These are phyloP conservation scores for Fregetta grallaria DNA, from an alignment of 2,113 vertebrate species.

Conservation along the genomic window DNA sequence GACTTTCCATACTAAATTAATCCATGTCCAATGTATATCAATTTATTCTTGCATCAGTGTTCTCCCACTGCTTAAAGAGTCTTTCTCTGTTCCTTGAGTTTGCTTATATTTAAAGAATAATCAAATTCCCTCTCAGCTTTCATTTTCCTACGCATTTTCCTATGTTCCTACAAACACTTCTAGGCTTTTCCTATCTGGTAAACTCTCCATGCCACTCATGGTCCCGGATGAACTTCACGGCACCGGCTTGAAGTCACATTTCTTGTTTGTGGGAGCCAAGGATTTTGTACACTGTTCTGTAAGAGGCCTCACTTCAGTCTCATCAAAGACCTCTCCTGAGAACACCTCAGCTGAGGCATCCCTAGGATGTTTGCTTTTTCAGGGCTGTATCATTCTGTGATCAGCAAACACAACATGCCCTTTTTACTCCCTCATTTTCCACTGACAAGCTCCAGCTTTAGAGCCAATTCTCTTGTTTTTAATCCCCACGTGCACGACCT, in stretches of 20 bases:
- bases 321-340: background rate
- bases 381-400: background rate
- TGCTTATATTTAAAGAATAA: background rate
- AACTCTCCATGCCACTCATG: background rate
- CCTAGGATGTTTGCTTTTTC: background rate
- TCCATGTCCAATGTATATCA: background rate
- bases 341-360: background rate
- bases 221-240: background rate
- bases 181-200: background rate
- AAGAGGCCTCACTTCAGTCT: background rate
- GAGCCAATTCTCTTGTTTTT: background rate
- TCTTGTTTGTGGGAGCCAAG: background rate
- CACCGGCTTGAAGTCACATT: background rate
- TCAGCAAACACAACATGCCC: background rate
- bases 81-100: background rate
- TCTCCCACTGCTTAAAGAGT: background rate
- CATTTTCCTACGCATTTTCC: background rate
- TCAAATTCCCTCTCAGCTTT: background rate
- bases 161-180: background rate
- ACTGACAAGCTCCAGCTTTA: background rate
- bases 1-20: background rate
- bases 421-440: conserved; percentile 10
- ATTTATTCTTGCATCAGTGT: background rate
- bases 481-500: background rate
- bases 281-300: background rate